Evolutionary conservation across 2,113 vertebrate genomes (phyloP).

Genomic region (Lasiurus cinereus): DNA sequence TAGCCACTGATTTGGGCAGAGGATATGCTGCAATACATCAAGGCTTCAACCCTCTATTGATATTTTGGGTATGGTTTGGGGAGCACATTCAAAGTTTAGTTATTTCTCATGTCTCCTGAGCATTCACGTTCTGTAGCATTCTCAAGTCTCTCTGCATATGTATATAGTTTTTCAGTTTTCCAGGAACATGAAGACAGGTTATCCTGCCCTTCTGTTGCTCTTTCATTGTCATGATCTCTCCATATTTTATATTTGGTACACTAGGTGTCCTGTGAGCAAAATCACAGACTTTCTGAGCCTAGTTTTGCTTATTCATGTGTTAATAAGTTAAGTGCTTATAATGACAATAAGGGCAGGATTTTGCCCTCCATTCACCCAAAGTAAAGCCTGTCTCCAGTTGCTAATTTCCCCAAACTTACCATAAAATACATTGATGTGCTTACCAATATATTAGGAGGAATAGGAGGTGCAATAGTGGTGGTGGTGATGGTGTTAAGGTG

Average conservation of each 20-base stretch:
- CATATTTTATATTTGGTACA: not conserved
- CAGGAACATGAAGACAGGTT: not conserved
- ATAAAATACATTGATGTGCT: not conserved
- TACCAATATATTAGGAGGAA: not conserved
- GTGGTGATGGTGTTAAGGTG: not conserved
- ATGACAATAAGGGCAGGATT: not conserved
- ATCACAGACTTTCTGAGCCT: not conserved
- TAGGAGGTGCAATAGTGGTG: not conserved
- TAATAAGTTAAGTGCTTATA: not conserved
- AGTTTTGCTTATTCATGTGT: not conserved
- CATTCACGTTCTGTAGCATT: not conserved
- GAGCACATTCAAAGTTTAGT: not conserved
- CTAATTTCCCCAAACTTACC: not conserved
- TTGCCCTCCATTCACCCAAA: not conserved
- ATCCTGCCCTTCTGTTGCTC: not conserved
- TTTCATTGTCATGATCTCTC: not conserved
- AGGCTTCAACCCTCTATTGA: not conserved
- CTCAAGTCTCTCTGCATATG: not conserved
- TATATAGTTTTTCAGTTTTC: not conserved
- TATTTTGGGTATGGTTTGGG: not conserved
- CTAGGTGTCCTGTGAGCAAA: not conserved
- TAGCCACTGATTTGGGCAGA: not conserved
- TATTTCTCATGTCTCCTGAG: not conserved
- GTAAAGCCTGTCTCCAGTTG: not conserved
- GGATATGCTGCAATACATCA: not conserved